A percentile compares a stretch with the other conserved stretches of the same genome.
Conservation (phyloP, 2,113 vertebrate genomes). For the Marcusenius ussheri region DNA sequence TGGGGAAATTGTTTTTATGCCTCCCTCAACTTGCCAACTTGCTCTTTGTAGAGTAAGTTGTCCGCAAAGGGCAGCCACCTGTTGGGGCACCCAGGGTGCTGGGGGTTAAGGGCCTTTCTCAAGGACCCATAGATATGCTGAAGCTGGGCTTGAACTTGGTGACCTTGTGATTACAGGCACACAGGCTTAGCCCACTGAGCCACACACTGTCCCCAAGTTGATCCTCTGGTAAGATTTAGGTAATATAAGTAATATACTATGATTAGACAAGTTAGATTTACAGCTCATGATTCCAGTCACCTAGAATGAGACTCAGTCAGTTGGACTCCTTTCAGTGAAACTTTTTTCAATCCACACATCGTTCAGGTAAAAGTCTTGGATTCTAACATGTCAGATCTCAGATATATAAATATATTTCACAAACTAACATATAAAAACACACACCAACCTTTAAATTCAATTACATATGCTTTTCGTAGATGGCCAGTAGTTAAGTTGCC, state of each 20-base stretch:
- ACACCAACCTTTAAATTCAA: not conserved
- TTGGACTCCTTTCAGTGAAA: not conserved
- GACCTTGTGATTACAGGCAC: too few relatives aligned
- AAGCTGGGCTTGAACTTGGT: too few relatives aligned
- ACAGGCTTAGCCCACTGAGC: too few relatives aligned
- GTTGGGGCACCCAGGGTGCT: too few relatives aligned
- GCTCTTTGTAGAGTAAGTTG: too few relatives aligned
- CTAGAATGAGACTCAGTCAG: not conserved
- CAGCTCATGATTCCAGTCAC: not conserved
- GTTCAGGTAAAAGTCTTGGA: not conserved
- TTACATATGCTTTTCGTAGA: not conserved
- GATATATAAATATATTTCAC: not conserved
- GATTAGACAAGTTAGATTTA: not conserved
- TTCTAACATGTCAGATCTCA: not conserved
- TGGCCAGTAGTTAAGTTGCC: not conserved
- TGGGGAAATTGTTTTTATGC: too few relatives aligned
- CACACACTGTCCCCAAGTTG: not conserved
- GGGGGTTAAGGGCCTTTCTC: too few relatives aligned
- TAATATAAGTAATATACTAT: not conserved
- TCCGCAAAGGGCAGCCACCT: too few relatives aligned
- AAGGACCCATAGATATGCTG: too few relatives aligned
- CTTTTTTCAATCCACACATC: not conserved
- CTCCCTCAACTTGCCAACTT: too few relatives aligned
- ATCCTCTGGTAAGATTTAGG: not conserved
- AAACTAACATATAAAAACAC: not conserved